These are phyloP conservation scores for Oncorhynchus keta DNA, from an alignment of 2,113 vertebrate species.

Conservation along the genomic window DNA sequence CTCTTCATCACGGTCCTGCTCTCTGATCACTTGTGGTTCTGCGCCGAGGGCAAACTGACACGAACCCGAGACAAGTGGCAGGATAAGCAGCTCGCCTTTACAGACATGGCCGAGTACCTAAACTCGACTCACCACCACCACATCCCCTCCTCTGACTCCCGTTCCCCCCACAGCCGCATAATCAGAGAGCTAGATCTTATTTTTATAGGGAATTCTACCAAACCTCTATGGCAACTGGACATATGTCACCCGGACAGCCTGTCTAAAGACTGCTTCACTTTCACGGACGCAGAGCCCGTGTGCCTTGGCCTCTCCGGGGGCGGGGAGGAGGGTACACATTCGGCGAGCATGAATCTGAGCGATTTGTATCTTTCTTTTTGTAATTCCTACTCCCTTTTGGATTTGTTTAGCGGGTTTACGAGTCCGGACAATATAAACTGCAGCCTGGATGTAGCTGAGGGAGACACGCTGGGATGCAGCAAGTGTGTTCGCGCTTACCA, in stretches of 20 bases:
- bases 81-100: constrained; percentile 59
- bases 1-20: constrained; percentile 98
- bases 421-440: constrained; percentile 89
- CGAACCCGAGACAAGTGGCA: constrained; percentile 84
- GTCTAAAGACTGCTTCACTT: constrained; percentile 89
- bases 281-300: constrained; percentile 84
- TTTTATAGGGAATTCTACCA: constrained; percentile 87
- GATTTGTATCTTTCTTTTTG: constrained; percentile 99
- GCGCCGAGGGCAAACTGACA: constrained; percentile 93
- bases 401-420: constrained; percentile 93
- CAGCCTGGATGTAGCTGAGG: constrained; percentile 85
- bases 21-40: constrained; percentile 99
- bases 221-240: constrained; percentile 83
- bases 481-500: constrained; percentile 91
- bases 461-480: constrained; percentile 79
- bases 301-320: constrained; percentile 83
- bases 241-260: constrained; percentile 83
- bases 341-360: constrained; percentile 83
- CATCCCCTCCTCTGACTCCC: constrained; percentile 63
- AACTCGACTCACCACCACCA: constrained; percentile 51
- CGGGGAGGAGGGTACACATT: constrained; percentile 54
- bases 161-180: constrained; percentile 53
- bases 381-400: constrained; percentile 98
- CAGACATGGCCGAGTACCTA: constrained; percentile 67
- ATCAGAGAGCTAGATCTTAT: constrained; percentile 77